Evolutionary conservation across 1,140 invertebrate species (phyloP), one percentile per base, ranked within the genome.

Genomic region (Scylla paramamosain): DNA sequence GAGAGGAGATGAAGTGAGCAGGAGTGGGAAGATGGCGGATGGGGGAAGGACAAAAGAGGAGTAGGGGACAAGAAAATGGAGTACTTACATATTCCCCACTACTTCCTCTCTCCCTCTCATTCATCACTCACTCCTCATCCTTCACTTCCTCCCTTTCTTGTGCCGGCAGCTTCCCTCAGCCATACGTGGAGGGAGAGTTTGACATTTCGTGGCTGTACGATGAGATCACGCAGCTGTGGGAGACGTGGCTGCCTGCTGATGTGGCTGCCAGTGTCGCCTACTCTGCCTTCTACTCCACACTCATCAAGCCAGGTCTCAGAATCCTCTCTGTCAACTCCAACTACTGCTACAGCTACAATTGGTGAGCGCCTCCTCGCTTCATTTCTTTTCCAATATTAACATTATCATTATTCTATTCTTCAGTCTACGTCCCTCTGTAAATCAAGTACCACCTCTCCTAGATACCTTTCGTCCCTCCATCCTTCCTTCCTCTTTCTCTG

Each of bases 301-400:
- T 97, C 0, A 97, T 98, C 0, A 97, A 96, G 95, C 97, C 97
- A 86, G 98, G 98, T 12, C 97, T 98, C 87, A 97, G 98, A 96
- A 97, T 98, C 52, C 98, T 98, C 95, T 97, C 97, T 0, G 95
- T 98, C 0, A 98, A 98, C 96, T 98, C 97, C 95, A 98, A 98
- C 96, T 97, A 98, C 2, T 98, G 98, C 95, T 98, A 98, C 96
- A 97, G 96, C 92, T 97, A 97, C 67, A 98, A 98, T 96, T 98
- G 98, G 98, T 98, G 97, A 97, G 97, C 97, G 97, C 4, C 29
- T 39, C n/a, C 25, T n/a, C 67, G 2, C 45, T 82, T 12, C 25
- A 10, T 28, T 16, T 83, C 32, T 28, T 83, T 39, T 77, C 39
- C 90, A 67, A n/a, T 59, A n/a, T 7, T 25, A 31, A 31, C 20